Conservation (phyloP, 2,797 vertebrate species). For the Anguilla marmorata region DNA sequence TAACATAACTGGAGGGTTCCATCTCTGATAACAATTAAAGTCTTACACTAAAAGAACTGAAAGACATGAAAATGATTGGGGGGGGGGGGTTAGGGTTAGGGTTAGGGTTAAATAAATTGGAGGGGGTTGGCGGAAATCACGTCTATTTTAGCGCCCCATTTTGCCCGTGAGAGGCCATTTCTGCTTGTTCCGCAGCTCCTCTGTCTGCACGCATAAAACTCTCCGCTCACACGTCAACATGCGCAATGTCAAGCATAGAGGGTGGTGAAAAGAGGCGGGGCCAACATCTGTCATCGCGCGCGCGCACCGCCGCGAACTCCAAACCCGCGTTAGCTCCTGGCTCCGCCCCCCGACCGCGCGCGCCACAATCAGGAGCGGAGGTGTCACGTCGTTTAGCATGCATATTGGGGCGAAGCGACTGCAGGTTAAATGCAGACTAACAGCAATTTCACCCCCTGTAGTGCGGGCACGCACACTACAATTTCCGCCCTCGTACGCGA, state of each 20-base stretch:
- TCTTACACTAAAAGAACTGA: neutral
- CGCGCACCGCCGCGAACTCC: conserved; percentile 36
- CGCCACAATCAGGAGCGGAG: conserved; percentile 62
- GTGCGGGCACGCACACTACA: neutral
- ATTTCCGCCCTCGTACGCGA: neutral
- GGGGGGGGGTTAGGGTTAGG: too few species aligned
- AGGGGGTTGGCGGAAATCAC: too few species aligned
- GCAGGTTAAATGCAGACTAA: conserved; percentile 70
- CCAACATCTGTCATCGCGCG: conserved; percentile 60
- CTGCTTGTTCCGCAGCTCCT: neutral
- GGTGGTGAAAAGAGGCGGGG: conserved; percentile 61
- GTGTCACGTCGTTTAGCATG: conserved; percentile 67
- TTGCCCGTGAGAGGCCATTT: neutral
- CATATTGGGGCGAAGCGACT: conserved; percentile 57
- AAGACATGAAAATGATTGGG: neutral
- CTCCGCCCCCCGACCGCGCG: conserved; percentile 57
- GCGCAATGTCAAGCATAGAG: conserved; percentile 63
- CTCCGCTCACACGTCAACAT: conserved; percentile 55
- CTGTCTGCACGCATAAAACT: neutral
- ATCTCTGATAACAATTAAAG: neutral
- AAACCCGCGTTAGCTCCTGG: conserved; percentile 59
- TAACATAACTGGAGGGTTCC: neutral
- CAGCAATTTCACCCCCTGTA: conserved; percentile 48
- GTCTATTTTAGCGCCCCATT: neutral
- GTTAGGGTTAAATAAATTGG: neutral